Base-by-base conservation (phyloP, 30 jellyfish, hydroid and myxozoan species). In the Aurelia coerulea region DNA sequence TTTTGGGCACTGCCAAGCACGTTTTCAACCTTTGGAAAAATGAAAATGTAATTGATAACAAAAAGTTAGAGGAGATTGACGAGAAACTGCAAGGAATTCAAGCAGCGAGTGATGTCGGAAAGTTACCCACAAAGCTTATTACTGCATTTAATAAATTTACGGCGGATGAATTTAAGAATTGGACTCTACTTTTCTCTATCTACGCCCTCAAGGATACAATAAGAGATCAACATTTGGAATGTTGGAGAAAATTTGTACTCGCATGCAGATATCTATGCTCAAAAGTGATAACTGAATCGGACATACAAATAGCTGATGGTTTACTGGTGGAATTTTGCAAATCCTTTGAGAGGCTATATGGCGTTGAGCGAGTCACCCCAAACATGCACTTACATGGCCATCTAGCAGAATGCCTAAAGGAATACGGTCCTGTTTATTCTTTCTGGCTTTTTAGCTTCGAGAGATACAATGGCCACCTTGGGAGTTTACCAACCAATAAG, bases 401-500 rank as follows among this genome's bases (percentile, higher is more conserved):
- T 62, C 71, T 62, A 2, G 35, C 32, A 62, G 71, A 62, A 31
- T 62, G 71, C 71, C 35, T 62, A 31, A 62, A 62, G 6, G 71
- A 62, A 5, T 62, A 62, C 35, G 71, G 71, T 10, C 71, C 29
- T 17, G 71, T 62, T 31, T 62, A 62, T 10, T 62, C 71, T 17
- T 62, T 62, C 6, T 62, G 71, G 71, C 71, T 62, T 62, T 62
- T 62, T 31, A 62, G 71, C 35, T 62, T 62, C 35, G 71, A 62
- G 29, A 18, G 71, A 17, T 62, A 62, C 29, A 62, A 62, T 31
- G 35, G 71, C 12, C 32, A 17, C 35, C 71, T 62, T 5, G 71
- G 71, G 9, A 17, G 35, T 17, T 23, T 62, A 17, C 71, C 71
- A 17, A 62, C 35, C 71, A 62, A 62, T 8, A 62, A 62, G 35